Conservation (phyloP, 2,888 invertebrate species). For the Leptinotarsa juncta region DNA sequence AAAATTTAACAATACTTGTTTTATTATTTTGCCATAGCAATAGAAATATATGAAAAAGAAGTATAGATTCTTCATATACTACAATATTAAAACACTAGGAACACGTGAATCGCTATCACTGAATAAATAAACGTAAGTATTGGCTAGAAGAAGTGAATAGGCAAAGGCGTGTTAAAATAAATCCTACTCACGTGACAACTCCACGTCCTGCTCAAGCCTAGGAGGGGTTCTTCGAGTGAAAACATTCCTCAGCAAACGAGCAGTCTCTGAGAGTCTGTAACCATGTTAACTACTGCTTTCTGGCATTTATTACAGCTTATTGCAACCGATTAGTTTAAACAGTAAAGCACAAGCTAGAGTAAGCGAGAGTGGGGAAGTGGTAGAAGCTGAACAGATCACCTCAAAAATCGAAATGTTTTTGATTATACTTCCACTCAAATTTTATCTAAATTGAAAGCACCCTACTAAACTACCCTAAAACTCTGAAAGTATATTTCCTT, state of each 20-base stretch:
- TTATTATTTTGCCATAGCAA: no score
- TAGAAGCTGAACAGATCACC: slow-evolving; percentile 14
- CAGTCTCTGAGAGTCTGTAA: slow-evolving; percentile 96
- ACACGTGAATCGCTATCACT: no score
- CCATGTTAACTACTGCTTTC: slow-evolving; percentile 51
- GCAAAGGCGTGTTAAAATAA: slow-evolving; percentile 8
- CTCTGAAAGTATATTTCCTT: no score
- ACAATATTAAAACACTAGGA: no score
- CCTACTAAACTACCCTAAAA: no score
- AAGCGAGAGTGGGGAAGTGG: slow-evolving; percentile 11
- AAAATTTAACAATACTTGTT: no score
- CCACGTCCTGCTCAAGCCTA: slow-evolving; percentile 87
- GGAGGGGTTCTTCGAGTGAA: slow-evolving; percentile 87
- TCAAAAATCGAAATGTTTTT: slow-evolving; percentile 14
- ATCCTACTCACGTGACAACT: slow-evolving; percentile 89
- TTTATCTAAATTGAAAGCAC: no score
- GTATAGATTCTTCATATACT: no score
- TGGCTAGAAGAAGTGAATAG: slow-evolving; percentile 6
- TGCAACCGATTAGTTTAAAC: slow-evolving; percentile 30
- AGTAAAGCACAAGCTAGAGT: slow-evolving; percentile 36
- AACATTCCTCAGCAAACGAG: slow-evolving; percentile 93
- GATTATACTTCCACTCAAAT: no score
- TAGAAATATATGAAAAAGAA: no score
- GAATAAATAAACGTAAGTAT: background rate
- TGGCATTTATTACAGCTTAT: slow-evolving; percentile 48